Evolutionary conservation across 2,797 vertebrate species (phyloP), one percentile per base, ranked within the genome.

Genomic region (Crax fasciolata): DNA sequence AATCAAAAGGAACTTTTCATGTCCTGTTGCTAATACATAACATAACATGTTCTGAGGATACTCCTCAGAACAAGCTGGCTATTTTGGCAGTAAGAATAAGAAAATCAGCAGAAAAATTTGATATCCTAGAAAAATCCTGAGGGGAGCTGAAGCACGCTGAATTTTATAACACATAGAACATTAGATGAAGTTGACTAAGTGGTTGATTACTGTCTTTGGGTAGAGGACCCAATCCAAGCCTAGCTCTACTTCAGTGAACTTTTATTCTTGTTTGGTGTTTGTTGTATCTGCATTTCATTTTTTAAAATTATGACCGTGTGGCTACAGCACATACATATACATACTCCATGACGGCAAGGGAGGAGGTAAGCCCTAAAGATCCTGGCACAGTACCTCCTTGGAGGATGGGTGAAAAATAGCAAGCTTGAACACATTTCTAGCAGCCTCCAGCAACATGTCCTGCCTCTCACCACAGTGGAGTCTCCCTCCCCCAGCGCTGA

Each of bases 211-310:
- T 72, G 10, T 12, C 1, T 10, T 35, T 72, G 6, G 10, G 12
- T 27, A 79, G 76, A 63, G 43, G 35, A 38, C 39, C 24, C 39
- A 63, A 71, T n/a, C 18, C 51, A 73, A 61, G 9, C 15, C n/a
- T 87, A 71, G 43, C 10, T 57, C 32, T 39, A 4, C 35, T 39
- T 51, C 28, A 41, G 14, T 58, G 9, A 81, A 35, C 7, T 70
- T 74, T 48, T n/a, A 6, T 25, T 23, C 49, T 79, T 84, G 13
- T 67, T 88, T 76, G 16, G 28, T 68, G 59, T 86, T 57, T 73
- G 25, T 57, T 43, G 7, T 35, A 65, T 25, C n/a, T 65, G 23
- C 41, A 43, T 86, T 90, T 83, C 8, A 28, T 74, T 88, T 93
- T 49, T 20, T 1, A 9, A 55, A 80, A 35, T 43, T 52, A 39